phyloP scores from a whole-genome alignment of 2,888 invertebrate species.

The Theristus sp. region DNA sequence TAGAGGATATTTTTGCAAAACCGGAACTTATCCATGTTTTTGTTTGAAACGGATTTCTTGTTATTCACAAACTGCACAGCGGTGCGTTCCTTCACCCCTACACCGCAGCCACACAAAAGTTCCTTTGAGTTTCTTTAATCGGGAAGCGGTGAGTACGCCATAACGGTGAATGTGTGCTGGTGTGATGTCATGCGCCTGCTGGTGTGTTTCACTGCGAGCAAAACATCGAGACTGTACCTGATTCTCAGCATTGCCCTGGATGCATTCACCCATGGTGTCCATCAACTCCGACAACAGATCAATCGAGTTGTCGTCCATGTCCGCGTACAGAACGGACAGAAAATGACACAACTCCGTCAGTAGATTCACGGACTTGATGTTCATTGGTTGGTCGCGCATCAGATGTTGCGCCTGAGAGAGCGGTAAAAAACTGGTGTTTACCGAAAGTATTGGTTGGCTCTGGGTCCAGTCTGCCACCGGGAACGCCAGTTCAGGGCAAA shows the following conservation, averaged over 20 bases:
- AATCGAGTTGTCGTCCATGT: conserved; percentile 23
- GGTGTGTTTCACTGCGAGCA: too few species aligned
- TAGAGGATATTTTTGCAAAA: background rate
- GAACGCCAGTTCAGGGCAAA: too few species aligned
- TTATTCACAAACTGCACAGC: too few species aligned
- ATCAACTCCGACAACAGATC: conserved; percentile 27
- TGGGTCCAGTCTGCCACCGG: too few species aligned
- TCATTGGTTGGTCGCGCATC: conserved; percentile 31
- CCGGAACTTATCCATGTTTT: too few species aligned
- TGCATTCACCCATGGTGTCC: conserved; percentile 28
- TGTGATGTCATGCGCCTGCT: too few species aligned
- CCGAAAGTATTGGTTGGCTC: background rate
- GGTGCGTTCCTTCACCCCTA: too few species aligned
- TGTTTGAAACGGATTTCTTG: too few species aligned
- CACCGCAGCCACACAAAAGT: too few species aligned
- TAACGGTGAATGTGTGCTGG: too few species aligned
- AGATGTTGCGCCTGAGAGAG: conserved; percentile 15
- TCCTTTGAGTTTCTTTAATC: too few species aligned
- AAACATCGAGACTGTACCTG: conserved; percentile 20
- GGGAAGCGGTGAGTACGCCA: too few species aligned
- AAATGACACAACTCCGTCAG: conserved; percentile 30
- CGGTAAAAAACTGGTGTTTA: background rate
- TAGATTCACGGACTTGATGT: conserved; percentile 31
- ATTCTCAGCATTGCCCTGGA: conserved; percentile 29
- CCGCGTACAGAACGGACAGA: conserved; percentile 27